phyloP scores from a whole-genome alignment of 2,888 invertebrate genomes.

The Melitaea athalia region DNA sequence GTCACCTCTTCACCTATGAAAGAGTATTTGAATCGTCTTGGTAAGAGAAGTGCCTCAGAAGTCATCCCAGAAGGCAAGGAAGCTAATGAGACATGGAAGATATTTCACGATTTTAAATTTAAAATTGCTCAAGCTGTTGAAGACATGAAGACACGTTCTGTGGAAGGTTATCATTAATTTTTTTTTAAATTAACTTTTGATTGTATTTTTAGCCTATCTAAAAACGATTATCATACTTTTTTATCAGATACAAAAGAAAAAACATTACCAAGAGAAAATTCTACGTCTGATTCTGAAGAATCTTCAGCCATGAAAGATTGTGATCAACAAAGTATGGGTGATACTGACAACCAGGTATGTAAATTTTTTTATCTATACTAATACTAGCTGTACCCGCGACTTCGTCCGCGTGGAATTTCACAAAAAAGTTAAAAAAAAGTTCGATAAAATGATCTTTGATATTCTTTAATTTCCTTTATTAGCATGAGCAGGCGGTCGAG shows the following conservation, averaged over 20 bases:
- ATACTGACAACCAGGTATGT: constrained; percentile 76
- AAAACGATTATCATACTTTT: not conserved
- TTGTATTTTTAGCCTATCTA: constrained; percentile 22
- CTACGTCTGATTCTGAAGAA: constrained; percentile 85
- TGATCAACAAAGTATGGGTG: constrained; percentile 76
- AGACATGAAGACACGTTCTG: constrained; percentile 87
- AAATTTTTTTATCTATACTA: too few species aligned
- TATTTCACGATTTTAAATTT: constrained; percentile 87
- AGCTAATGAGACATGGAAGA: constrained; percentile 86
- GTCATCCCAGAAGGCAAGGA: constrained; percentile 69
- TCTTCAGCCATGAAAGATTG: constrained; percentile 72
- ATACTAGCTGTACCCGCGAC: too few species aligned
- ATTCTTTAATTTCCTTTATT: too few species aligned
- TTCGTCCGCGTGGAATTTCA: too few species aligned
- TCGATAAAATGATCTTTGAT: too few species aligned
- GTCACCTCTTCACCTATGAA: constrained; percentile 79
- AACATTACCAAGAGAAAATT: constrained; percentile 82
- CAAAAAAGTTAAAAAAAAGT: too few species aligned
- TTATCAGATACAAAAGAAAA: constrained; percentile 69
- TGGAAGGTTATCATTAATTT: constrained; percentile 67
- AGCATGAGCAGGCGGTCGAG: too few species aligned
- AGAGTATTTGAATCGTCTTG: constrained; percentile 81
- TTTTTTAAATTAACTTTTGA: not conserved
- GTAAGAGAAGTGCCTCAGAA: constrained; percentile 85
- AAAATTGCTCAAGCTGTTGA: constrained; percentile 90